A percentile compares a stretch with the other conserved stretches of the same genome.
phyloP scores from a whole-genome alignment of 2,888 invertebrate genomes.

The Eugnorisma glareosa region DNA sequence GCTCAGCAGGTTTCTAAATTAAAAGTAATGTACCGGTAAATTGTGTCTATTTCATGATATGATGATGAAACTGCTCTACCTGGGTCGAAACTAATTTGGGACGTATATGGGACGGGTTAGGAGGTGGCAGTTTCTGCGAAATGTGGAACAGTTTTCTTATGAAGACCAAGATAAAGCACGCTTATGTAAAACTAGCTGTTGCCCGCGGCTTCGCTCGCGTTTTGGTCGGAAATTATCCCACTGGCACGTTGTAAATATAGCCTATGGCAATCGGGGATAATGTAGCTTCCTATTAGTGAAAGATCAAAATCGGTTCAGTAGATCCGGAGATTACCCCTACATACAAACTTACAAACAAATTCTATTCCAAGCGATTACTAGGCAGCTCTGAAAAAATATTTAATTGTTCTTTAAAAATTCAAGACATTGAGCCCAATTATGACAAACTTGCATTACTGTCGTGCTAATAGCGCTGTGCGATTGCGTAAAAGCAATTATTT shows the following conservation, averaged over 20 bases:
- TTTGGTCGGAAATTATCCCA: too few species aligned
- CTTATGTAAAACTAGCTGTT: conserved; percentile 15
- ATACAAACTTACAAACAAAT: too few species aligned
- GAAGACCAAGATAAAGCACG: conserved; percentile 42
- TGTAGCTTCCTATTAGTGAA: too few species aligned
- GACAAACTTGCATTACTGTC: not conserved
- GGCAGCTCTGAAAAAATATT: not conserved
- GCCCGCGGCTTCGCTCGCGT: too few species aligned
- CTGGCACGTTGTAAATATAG: too few species aligned
- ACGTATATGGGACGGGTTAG: conserved; percentile 16
- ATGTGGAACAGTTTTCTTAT: conserved; percentile 32
- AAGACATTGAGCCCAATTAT: not conserved
- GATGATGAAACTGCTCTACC: conserved; percentile 29
- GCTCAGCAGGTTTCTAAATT: conserved; percentile 30
- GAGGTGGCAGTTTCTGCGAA: conserved; percentile 1
- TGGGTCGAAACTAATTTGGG: conserved; percentile 45
- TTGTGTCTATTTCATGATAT: conserved; percentile 35
- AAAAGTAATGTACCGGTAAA: conserved; percentile 39
- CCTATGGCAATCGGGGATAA: too few species aligned
- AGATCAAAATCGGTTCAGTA: too few species aligned
- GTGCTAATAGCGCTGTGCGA: not conserved
- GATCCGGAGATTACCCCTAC: too few species aligned
- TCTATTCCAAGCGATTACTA: not conserved
- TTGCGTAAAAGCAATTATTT: conserved; percentile 26
- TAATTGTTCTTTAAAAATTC: not conserved